Base-by-base conservation (phyloP, 2,888 invertebrate genomes). In the Dicyrtomina minuta region DNA sequence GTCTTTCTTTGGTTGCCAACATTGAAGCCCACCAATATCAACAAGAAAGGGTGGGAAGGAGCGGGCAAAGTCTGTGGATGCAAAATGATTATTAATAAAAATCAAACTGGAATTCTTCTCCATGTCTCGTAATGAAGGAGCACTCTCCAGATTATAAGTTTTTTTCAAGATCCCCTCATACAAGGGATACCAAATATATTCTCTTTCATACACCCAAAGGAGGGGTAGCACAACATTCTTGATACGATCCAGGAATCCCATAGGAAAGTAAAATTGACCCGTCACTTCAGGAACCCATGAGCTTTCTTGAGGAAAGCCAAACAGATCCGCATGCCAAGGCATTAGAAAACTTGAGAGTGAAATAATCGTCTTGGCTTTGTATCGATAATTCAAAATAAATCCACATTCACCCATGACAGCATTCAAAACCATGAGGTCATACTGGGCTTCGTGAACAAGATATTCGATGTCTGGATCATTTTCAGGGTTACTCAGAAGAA, bases 341-440 rank as follows among this genome's bases (percentile, higher is more conserved):
- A 65, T 53, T 4, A 39, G n/a, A n/a, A 65, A 65, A 15, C 51
- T 51, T 6, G 65, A 51, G 1, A 39, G 17, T 13, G 65, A 65
- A 5, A 41, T 2, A 20, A 65, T 65, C 13, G 41, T 17, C 26
- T 65, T 65, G 3, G 65, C 27, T 41, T 65, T 65, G 51, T 26
- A 51, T 27, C 55, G 51, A 20, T 53, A 17, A 53, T 65, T 65
- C 12, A 65, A 39, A 53, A 65, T 20, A 1, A 41, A 53, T 13
- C 41, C 61, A 53, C 68, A 68, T 39, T 68, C 64, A 13, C 62
- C 64, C 24, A 44, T 55, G 4, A 68, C 62, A 1, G 41, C 56
- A 33, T 68, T 68, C 17, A 27, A 44, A 8, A 68, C 20, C 1
- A 64, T n/a, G 3, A 68, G 33, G 44, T 68, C 68, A 56, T 64